Base-by-base conservation (phyloP, 2,888 invertebrate genomes). In the Drosophila meridionalis region DNA sequence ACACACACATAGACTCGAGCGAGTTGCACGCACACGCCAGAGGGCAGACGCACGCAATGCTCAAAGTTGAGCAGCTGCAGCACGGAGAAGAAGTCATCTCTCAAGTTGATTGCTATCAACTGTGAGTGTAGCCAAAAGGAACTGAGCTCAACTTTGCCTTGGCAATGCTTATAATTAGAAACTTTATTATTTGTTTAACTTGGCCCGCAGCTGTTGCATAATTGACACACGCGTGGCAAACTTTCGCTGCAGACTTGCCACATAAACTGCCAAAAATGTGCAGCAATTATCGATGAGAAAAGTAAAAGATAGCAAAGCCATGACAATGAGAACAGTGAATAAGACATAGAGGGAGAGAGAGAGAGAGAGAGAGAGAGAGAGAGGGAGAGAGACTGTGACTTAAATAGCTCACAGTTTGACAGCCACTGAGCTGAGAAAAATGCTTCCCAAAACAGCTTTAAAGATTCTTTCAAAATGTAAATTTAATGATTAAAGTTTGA, bases 141-240 rank as follows among this genome's bases (percentile, higher is more conserved):
- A 26, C 38, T 40, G 45, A 67, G 59, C 42, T 71, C 53, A 85
- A 83, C 78, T 85, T 85, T 75, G 60, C 56, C 50, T 56, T 42
- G 52, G 59, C 84, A 75, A 74, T 78, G 78, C 79, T 89, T 89
- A 87, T 90, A 90, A 89, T 90, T 87, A 89, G 76, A 79, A 90
- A 87, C 87, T 87, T 87, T 90, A 86, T 89, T 90, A 83, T 89
- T 90, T 90, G 90, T 63, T 83, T 71, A 72, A 90, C 68, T 86
- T 90, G 80, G 72, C 87, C 90, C 81, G 84, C 84, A 87, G 90
- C 89, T 85, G 89, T 72, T 88, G 89, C 82, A 78, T 86, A 81
- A 86, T 83, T 79, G 84, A 81, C 79, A 85, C 71, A 76, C 70
- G 63, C 73, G 64, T 69, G 45, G 53, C 66, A 72, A 69, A 57